phyloP scores from a whole-genome alignment of 2,113 vertebrate genomes.

The Oreochromis tanganicae region DNA sequence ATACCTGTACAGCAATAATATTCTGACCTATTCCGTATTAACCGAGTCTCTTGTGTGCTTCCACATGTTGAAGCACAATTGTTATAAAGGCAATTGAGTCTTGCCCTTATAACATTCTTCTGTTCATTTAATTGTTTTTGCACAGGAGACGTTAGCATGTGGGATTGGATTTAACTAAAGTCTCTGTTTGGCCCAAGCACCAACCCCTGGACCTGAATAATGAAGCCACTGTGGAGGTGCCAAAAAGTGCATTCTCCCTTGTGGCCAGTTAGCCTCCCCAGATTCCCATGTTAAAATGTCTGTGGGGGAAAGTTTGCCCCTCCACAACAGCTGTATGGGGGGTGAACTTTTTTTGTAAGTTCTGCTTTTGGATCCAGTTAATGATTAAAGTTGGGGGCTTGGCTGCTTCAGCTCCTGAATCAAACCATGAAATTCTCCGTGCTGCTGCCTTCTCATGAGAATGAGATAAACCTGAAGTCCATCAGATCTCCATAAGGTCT shows the following conservation, averaged over 20 bases:
- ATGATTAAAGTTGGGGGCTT: not conserved
- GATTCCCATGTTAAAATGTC: not conserved
- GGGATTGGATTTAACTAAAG: not conserved
- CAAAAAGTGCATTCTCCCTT: not conserved
- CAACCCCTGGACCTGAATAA: not conserved
- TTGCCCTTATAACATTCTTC: not conserved
- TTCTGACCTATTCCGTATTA: not conserved
- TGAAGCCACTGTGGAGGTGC: not conserved
- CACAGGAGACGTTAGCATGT: not conserved
- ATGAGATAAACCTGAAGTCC: not conserved
- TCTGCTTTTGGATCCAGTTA: not conserved
- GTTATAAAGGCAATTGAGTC: not conserved
- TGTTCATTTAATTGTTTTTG: not conserved
- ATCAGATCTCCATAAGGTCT: not conserved
- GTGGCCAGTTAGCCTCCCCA: not conserved
- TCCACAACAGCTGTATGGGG: not conserved
- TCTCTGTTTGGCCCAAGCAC: not conserved
- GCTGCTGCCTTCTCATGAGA: not conserved
- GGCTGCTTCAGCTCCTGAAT: not conserved
- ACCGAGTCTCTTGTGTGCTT: not conserved
- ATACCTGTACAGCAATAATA: not conserved
- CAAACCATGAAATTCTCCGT: not conserved
- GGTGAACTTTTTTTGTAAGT: not conserved
- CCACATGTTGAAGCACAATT: not conserved
- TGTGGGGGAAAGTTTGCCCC: not conserved